Conservation (phyloP, 2,113 vertebrate genomes). For the Reinhardtius hippoglossoides region DNA sequence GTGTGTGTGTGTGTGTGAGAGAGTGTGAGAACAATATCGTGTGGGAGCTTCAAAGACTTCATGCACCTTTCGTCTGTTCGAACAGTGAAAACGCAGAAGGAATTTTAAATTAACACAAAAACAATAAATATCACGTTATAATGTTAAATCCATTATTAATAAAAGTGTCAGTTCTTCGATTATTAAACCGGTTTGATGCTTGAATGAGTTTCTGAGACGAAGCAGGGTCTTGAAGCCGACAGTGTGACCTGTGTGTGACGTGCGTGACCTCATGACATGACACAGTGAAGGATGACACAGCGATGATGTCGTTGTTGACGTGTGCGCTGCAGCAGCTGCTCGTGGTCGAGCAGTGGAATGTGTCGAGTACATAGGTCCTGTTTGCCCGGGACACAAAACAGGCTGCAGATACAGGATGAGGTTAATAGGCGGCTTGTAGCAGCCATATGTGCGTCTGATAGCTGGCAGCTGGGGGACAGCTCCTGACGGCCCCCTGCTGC, state of each 20-base stretch:
- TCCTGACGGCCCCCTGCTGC: constrained; percentile 9
- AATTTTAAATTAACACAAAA: no score
- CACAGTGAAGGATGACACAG: background rate
- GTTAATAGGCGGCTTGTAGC: constrained; percentile 52
- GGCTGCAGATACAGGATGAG: constrained; percentile 16
- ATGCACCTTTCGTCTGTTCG: no score
- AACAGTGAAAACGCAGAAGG: no score
- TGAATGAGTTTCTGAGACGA: background rate
- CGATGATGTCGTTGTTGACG: no score
- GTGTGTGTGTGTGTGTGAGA: constrained; percentile 3
- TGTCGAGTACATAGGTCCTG: background rate
- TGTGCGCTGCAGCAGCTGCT: constrained; percentile 44
- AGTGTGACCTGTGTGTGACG: background rate
- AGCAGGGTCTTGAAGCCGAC: background rate
- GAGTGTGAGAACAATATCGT: constrained; percentile 4
- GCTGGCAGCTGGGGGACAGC: constrained; percentile 21
- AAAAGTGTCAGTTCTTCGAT: no score
- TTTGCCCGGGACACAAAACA: background rate
- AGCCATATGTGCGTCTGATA: constrained; percentile 42
- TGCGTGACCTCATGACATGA: background rate
- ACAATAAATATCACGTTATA: background rate
- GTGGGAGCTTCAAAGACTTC: constrained; percentile 1
- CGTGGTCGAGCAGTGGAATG: constrained; percentile 2
- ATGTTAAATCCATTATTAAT: background rate
- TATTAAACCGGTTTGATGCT: no score